phyloP scores from a whole-genome alignment of 2,113 vertebrate species.

The Dasyurus viverrinus region DNA sequence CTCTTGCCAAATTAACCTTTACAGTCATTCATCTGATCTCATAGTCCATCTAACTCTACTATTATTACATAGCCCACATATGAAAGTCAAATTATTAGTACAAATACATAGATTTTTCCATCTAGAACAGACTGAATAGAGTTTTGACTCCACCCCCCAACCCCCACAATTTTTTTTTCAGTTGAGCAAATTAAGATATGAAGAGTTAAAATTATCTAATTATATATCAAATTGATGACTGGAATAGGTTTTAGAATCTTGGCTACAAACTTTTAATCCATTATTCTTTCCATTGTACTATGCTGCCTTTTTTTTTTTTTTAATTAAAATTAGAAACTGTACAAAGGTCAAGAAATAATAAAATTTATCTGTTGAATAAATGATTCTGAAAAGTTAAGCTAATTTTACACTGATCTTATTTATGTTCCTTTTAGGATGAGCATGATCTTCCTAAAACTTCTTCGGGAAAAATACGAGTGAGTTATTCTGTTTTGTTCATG shows the following conservation, averaged over 20 bases:
- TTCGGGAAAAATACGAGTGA: constrained; percentile 88
- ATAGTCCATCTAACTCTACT: not conserved
- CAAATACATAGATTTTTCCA: not conserved
- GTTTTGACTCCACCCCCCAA: not conserved
- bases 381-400: not conserved
- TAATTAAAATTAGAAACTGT: not conserved
- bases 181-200: not conserved
- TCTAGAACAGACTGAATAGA: not conserved
- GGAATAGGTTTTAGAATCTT: not conserved
- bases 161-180: not conserved
- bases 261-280: not conserved
- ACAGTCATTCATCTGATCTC: not conserved
- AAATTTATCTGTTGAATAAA: not conserved
- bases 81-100: not conserved
- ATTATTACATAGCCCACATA: not conserved
- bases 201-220: not conserved
- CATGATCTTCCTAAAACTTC: constrained; percentile 89
- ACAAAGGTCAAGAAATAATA: not conserved
- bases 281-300: not conserved
- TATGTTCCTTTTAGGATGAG: constrained; percentile 85
- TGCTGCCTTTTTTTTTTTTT: not conserved
- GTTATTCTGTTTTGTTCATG: constrained; percentile 29
- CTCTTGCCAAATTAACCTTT: not conserved
- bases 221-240: not conserved
- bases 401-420: constrained; percentile 62